Percentiles rank a stretch among this genome's conserved stretches.
Evolutionary conservation across 2,113 vertebrate genomes (phyloP).

Genomic region (Brachyhypopomus gauderio): DNA sequence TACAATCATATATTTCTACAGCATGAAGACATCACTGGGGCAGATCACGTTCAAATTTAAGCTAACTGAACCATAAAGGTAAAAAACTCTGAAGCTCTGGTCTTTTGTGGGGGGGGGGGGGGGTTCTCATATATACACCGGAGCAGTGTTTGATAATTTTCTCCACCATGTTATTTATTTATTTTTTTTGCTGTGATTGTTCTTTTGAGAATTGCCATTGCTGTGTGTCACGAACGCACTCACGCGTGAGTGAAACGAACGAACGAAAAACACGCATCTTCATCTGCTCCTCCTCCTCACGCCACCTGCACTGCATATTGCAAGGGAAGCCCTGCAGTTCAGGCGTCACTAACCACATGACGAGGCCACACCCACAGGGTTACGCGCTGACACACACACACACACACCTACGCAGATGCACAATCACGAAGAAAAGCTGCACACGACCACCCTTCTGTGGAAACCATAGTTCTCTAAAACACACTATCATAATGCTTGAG

Average conservation of each 20-base stretch:
- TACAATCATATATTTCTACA: no score
- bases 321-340: slow-evolving; percentile 81
- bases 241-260: slow-evolving; percentile 60
- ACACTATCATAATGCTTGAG: slow-evolving; percentile 57
- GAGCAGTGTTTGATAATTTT: no score
- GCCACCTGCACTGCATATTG: slow-evolving; percentile 81
- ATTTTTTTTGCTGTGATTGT: slow-evolving; percentile 46
- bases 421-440: slow-evolving; percentile 18
- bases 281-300: slow-evolving; percentile 55
- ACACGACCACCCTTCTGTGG: slow-evolving; percentile 64
- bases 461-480: slow-evolving; percentile 55
- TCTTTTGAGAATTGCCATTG: slow-evolving; percentile 53
- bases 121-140: background rate
- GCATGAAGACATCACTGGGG: background rate
- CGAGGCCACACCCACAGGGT: slow-evolving; percentile 28
- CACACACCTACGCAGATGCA: slow-evolving; percentile 15
- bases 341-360: slow-evolving; percentile 53
- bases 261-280: slow-evolving; percentile 51
- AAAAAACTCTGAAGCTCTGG: background rate
- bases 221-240: slow-evolving; percentile 59
- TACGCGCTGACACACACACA: slow-evolving; percentile 48
- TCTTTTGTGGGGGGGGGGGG: background rate
- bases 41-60: background rate
- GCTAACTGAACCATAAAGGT: background rate
- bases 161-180: slow-evolving; percentile 16